phyloP scores from a whole-genome alignment of 2,888 invertebrate genomes.

The Drosophila koepferae region DNA sequence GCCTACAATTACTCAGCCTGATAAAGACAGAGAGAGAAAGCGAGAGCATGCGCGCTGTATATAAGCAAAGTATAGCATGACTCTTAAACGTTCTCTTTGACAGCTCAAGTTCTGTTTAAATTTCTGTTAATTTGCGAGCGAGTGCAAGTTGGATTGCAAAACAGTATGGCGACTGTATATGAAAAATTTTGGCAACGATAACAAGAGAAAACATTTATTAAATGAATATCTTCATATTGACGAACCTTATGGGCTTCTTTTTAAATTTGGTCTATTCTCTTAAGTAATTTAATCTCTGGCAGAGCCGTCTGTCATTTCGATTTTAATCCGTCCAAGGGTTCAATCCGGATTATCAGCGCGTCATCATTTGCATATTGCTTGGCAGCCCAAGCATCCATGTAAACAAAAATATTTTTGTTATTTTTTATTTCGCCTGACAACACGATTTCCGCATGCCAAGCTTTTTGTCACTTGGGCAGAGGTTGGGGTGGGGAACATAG shows the following conservation, averaged over 20 bases:
- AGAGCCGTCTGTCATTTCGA: constrained; percentile 33
- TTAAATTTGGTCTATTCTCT: not conserved
- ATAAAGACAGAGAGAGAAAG: not conserved
- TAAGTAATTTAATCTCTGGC: not conserved
- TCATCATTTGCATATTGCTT: constrained; percentile 43
- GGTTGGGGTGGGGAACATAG: not conserved
- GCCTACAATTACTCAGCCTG: constrained; percentile 3
- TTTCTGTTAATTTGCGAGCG: not conserved
- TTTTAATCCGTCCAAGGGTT: constrained; percentile 27
- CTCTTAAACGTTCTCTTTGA: constrained; percentile 2
- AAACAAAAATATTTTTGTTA: constrained; percentile 75
- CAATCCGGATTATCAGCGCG: constrained; percentile 38
- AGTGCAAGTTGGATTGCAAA: not conserved
- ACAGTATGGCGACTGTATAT: not conserved
- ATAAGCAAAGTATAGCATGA: constrained; percentile 1
- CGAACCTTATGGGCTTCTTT: not conserved
- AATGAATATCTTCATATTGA: not conserved
- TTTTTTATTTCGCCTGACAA: constrained; percentile 19
- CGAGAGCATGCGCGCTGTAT: not conserved
- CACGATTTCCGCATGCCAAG: constrained; percentile 39
- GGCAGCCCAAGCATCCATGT: constrained; percentile 31
- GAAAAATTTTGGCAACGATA: not conserved
- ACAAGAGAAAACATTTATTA: not conserved
- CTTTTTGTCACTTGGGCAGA: not conserved
- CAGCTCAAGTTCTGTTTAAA: constrained; percentile 1